Evolutionary conservation across 2,113 vertebrate species (phyloP).

Genomic region (Electrona antarctica): DNA sequence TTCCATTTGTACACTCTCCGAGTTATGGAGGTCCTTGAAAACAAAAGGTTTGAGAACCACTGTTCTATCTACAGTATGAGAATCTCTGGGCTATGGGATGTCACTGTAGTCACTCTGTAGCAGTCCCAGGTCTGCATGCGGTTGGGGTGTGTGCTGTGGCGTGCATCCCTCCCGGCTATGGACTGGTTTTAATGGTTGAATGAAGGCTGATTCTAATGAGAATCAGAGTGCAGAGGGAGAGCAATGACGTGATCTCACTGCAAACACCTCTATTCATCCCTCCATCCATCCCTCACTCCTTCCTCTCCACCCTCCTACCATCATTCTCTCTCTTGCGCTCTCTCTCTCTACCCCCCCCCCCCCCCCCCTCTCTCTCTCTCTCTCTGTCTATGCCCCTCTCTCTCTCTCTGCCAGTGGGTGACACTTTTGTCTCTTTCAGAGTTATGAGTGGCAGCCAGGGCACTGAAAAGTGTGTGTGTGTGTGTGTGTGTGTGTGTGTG

Average conservation of each 20-base stretch:
- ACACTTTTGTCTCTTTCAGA: constrained; percentile 23
- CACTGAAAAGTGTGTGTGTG: constrained; percentile 3
- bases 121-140: too few relatives aligned
- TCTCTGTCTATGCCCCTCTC: background rate
- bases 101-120: too few relatives aligned
- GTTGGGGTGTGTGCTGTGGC: too few relatives aligned
- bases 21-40: too few relatives aligned
- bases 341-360: background rate
- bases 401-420: constrained; percentile 32
- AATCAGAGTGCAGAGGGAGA: constrained; percentile 27
- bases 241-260: constrained; percentile 61
- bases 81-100: too few relatives aligned
- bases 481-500: constrained; percentile 8
- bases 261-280: constrained; percentile 12
- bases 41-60: too few relatives aligned
- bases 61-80: too few relatives aligned
- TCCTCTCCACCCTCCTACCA: background rate
- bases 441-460: constrained; percentile 9
- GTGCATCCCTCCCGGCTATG: too few relatives aligned
- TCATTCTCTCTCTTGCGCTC: background rate
- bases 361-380: background rate
- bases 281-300: constrained; percentile 7
- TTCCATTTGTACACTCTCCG: too few relatives aligned
- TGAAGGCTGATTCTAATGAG: background rate
- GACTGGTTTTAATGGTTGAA: too few relatives aligned